A percentile compares a stretch with the other conserved stretches of the same genome.
Evolutionary conservation across 1,140 invertebrate genomes (phyloP).

Genomic region (Asbolus verrucosus): DNA sequence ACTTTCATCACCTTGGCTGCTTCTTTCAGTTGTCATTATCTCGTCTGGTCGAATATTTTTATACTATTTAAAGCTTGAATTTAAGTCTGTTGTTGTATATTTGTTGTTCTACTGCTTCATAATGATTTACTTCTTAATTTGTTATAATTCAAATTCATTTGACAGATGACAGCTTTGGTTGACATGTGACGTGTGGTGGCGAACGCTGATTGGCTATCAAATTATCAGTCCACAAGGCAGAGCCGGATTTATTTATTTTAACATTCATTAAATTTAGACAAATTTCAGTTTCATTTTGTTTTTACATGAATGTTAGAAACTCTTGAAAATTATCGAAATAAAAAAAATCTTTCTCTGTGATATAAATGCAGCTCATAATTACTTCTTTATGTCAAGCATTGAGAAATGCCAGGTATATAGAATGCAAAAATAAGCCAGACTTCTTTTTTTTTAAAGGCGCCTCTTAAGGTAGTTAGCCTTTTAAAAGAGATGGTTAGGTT

Average conservation of each 20-base stretch:
- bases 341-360: too few species aligned
- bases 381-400: too few species aligned
- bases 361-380: too few species aligned
- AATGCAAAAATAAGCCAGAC: too few species aligned
- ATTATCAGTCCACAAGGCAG: background rate
- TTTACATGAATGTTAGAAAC: too few species aligned
- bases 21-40: slow-evolving; percentile 7
- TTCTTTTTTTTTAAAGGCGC: too few species aligned
- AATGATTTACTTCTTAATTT: slow-evolving; percentile 23
- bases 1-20: slow-evolving; percentile 55
- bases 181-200: slow-evolving; percentile 9
- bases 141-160: slow-evolving; percentile 18
- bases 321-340: too few species aligned
- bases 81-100: background rate
- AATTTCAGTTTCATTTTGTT: too few species aligned
- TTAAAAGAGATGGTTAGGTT: too few species aligned
- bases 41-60: background rate
- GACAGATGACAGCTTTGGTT: slow-evolving; percentile 22
- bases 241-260: background rate
- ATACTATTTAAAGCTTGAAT: background rate
- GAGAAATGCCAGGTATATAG: too few species aligned
- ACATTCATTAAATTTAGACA: too few species aligned
- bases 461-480: too few species aligned
- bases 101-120: slow-evolving; percentile 13
- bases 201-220: background rate